Base-by-base conservation (phyloP, 53 echinoderm and acorn worm genomes). In the Luidia sarsii region DNA sequence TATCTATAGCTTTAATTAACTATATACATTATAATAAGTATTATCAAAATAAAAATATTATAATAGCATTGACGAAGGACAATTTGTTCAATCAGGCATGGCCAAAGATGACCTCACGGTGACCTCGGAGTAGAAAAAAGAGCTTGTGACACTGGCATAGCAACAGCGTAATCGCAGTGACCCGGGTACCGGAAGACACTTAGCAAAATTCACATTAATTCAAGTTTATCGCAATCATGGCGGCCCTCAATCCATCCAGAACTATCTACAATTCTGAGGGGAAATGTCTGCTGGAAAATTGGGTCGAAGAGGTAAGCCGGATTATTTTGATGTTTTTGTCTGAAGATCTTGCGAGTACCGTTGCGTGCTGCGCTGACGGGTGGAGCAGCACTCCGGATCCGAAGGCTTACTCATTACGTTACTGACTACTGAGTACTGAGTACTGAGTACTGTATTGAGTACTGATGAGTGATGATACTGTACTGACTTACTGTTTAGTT, bases 221-320 rank as follows among this genome's bases (percentile, higher is more conserved):
- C 8, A 69, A 25, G 39, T 46, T 32, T 15, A 29, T 7, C 39
- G 28, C 23, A 38, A 67, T 41, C 29, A 65, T 82, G 82, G 59
- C 80, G 31, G 80, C 49, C 5, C 49, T 62, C 9, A 84, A 84
- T 63, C 46, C 90, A 24, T 73, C 86, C 39, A 88, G 96, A 53
- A 96, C 90, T 14, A 66, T 96, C 22, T 91, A 93, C 50, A 96
- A 96, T 74, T 93, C 96, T 38, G 80, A 88, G 71, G 96, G 96
- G 34, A 85, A 88, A 75, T 96, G 96, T 65, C 75, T 96, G 51
- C 85, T 96, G 48, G 96, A 96, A 86, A 96, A 96, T 52, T 96
- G 96, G 96, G 96, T 96, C 6, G 96, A 96, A 64, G 96, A 96
- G 93, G 96, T 96, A 77, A 83, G 88, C 18, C n/a, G n/a, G n/a